A percentile compares a stretch with the other conserved stretches of the same genome.
These are phyloP conservation scores for Drosophila equinoxialis DNA, from an alignment of 1,140 invertebrate genomes.

Conservation along the genomic window DNA sequence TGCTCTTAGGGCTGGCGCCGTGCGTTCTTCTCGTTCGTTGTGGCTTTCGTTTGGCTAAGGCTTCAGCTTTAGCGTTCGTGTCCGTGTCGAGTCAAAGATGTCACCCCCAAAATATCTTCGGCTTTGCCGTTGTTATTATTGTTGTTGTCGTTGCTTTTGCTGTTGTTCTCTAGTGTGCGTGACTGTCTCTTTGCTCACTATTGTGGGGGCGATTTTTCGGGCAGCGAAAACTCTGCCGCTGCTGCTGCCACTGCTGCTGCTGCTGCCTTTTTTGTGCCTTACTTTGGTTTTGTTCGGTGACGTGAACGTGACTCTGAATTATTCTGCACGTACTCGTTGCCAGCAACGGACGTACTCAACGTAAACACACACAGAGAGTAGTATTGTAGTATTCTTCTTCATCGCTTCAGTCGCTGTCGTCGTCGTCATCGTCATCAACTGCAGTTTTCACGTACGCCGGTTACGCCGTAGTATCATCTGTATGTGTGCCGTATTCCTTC, in stretches of 20 bases:
- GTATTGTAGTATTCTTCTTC: conserved; percentile 16
- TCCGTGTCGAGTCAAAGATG: conserved; percentile 73
- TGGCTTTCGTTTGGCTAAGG: conserved; percentile 21
- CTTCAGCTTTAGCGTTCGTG: conserved; percentile 16
- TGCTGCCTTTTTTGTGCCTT: conserved; percentile 69
- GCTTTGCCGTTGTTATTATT: background rate
- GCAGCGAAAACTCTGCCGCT: conserved; percentile 29
- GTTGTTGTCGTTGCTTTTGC: background rate
- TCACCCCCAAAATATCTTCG: conserved; percentile 72
- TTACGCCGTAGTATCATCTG: conserved; percentile 51
- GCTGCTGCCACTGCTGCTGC: conserved; percentile 40
- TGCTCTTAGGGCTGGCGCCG: conserved; percentile 38
- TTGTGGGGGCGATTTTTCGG: conserved; percentile 17
- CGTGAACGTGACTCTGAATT: conserved; percentile 82
- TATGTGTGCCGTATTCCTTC: conserved; percentile 35
- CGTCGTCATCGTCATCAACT: conserved; percentile 48
- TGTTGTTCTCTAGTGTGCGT: conserved; percentile 46
- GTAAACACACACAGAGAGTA: conserved; percentile 16
- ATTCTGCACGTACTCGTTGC: conserved; percentile 82
- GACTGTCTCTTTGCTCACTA: conserved; percentile 38
- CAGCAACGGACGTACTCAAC: conserved; percentile 79
- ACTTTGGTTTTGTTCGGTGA: conserved; percentile 83
- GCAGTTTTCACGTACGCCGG: conserved; percentile 77
- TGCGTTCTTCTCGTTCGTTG: conserved; percentile 19
- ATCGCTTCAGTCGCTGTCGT: conserved; percentile 22